phyloP scores from a whole-genome alignment of 2,797 vertebrate genomes.

The Denticeps clupeoides region DNA sequence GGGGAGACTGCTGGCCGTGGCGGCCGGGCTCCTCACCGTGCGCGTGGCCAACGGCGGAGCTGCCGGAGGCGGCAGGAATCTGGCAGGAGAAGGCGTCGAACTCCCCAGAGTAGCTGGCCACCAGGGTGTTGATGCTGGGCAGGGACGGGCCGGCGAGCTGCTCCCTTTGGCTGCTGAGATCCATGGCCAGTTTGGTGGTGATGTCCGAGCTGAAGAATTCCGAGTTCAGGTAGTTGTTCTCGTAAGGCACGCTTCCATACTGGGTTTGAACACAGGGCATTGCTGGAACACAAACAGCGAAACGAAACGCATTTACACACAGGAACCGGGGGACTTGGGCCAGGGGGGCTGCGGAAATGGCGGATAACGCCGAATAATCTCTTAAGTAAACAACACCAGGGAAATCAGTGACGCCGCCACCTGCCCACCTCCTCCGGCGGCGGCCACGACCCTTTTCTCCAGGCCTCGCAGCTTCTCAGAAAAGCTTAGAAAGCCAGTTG shows the following conservation, averaged over 20 bases:
- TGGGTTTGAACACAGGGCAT: constrained; percentile 98
- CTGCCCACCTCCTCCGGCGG: neutral
- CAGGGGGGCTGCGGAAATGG: too few relatives aligned
- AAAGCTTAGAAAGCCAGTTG: constrained; percentile 30
- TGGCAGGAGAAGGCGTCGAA: constrained; percentile 86
- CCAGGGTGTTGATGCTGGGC: constrained; percentile 91
- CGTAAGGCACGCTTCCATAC: constrained; percentile 67
- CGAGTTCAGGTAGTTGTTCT: constrained; percentile 63
- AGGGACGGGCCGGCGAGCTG: constrained; percentile 63
- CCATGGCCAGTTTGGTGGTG: constrained; percentile 77
- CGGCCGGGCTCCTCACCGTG: constrained; percentile 35
- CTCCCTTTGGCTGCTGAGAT: constrained; percentile 62
- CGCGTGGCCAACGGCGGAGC: constrained; percentile 33
- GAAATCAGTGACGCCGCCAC: neutral
- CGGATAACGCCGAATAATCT: too few relatives aligned
- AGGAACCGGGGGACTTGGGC: too few relatives aligned
- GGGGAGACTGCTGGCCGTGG: constrained; percentile 57
- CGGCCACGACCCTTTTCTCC: constrained; percentile 1
- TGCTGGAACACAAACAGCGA: constrained; percentile 51
- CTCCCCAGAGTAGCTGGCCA: constrained; percentile 76
- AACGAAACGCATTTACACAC: neutral
- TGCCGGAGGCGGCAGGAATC: constrained; percentile 51
- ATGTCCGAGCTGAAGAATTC: constrained; percentile 75
- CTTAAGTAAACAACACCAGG: neutral
- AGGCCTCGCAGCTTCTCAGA: constrained; percentile 24